Evolutionary conservation across 2,888 invertebrate species (phyloP).

Genomic region (Aphidoletes aphidimyza): DNA sequence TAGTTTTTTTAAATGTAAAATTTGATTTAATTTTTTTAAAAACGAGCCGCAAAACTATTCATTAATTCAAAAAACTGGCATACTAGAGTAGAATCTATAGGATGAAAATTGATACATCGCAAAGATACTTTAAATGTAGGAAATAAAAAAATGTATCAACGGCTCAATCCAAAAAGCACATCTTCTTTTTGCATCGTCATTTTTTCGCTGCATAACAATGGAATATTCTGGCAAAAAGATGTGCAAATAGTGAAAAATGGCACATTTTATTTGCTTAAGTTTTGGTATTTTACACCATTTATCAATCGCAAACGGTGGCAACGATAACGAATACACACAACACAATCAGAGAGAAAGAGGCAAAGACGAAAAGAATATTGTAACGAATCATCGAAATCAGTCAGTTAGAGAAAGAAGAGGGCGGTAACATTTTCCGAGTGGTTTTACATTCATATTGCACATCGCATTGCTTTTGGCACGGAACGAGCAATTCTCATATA

Average conservation of each 20-base stretch:
- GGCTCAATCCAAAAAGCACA: constrained; percentile 10
- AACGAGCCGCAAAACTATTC: background rate
- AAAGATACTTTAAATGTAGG: no score
- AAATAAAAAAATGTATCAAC: no score
- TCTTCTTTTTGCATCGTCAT: background rate
- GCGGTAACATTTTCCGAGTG: constrained; percentile 40
- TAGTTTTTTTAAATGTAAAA: no score
- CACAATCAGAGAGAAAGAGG: background rate
- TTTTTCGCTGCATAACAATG: background rate
- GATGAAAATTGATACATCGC: no score
- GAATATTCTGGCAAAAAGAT: background rate
- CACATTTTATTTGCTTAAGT: constrained; percentile 45
- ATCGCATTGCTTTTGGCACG: constrained; percentile 17
- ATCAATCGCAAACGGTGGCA: background rate
- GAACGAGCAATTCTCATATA: constrained; percentile 14
- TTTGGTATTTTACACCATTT: constrained; percentile 26
- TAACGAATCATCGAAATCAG: constrained; percentile 53
- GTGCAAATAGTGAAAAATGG: constrained; percentile 44
- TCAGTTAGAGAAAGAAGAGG: constrained; percentile 38
- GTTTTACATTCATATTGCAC: background rate
- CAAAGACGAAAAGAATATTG: background rate
- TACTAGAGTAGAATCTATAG: no score
- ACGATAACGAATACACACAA: background rate
- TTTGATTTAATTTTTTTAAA: no score
- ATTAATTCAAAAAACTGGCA: background rate